phyloP scores from a whole-genome alignment of 1,140 invertebrate species.

The Latrodectus geometricus region DNA sequence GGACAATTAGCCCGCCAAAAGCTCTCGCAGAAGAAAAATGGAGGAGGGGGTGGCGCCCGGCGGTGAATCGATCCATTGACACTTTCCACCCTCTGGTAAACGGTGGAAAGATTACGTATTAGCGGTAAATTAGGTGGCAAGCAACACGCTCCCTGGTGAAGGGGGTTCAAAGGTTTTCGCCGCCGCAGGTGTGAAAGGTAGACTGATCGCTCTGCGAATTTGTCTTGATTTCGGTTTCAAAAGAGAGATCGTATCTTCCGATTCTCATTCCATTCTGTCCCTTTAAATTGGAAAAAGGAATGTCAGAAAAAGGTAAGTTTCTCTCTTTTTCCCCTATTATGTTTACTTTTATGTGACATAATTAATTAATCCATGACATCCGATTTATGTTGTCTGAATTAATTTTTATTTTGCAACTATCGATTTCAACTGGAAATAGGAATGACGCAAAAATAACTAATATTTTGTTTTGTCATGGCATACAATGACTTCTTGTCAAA shows the following conservation, averaged over 20 bases:
- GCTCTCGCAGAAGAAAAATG: conserved; percentile 10
- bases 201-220: not conserved
- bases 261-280: conserved; percentile 1
- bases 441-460: no score
- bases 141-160: conserved; percentile 30
- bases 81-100: conserved; percentile 35
- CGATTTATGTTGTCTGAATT: no score
- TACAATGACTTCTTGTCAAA: no score
- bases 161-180: conserved; percentile 52
- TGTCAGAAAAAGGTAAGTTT: conserved; percentile 6
- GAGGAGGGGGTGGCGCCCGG: conserved; percentile 18
- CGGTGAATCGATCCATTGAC: conserved; percentile 47
- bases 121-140: conserved; percentile 57
- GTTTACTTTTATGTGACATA: no score
- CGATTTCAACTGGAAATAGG: no score
- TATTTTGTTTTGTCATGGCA: no score
- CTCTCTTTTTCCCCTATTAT: not conserved
- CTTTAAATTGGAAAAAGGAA: not conserved
- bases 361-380: no score
- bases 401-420: no score
- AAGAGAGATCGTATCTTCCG: not conserved
- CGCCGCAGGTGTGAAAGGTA: conserved; percentile 17
- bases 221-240: not conserved
- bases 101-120: conserved; percentile 48
- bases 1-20: conserved; percentile 58